Base-by-base conservation (phyloP, 2,888 invertebrate species). In the Lepetodrilus schrolli region DNA sequence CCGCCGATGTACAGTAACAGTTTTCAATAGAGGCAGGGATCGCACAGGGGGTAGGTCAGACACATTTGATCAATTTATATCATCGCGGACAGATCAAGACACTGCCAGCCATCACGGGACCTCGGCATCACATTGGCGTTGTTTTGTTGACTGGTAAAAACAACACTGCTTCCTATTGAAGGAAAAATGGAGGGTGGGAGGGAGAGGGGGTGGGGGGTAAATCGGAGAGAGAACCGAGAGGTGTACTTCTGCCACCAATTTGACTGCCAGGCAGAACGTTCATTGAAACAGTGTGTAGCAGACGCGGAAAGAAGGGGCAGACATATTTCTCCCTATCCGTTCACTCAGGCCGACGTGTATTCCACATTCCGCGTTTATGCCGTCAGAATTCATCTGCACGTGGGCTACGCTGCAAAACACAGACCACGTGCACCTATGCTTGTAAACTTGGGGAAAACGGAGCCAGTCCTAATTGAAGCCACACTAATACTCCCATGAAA, bases 211-310 rank as follows among this genome's bases (percentile, higher is more conserved):
- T 13, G 17, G 43, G 43, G n/a, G 8, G 23, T 8, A 30, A 30
- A 13, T 8, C 13, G 17, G 43, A 17, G n/a, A 23, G 23, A 21
- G 51, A 30, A 13, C 8, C 13, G 34, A 30, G 58, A 26, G 30
- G 17, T 30, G 13, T 34, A 58, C 58, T 30, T 30, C 58, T 58
- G 58, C 23, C 58, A 58, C 34, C 58, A 58, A 58, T 58, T 58
- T 58, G 58, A 58, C 58, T 58, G 34, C 34, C 17, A 13, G 51
- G 58, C 30, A 30, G 30, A 13, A 34, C 58, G 3, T 30, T 58
- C 58, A 58, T 58, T 58, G 58, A 58, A 58, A 58, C 58, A 58
- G 58, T 58, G 34, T 58, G 58, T 58, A 58, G 58, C 58, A 58
- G 58, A 58, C 30, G 13, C 30, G 7, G 30, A 58, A 30, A 58